Base-by-base conservation (phyloP, 2,797 vertebrate species). In the Dendrocincla tyrannina region DNA sequence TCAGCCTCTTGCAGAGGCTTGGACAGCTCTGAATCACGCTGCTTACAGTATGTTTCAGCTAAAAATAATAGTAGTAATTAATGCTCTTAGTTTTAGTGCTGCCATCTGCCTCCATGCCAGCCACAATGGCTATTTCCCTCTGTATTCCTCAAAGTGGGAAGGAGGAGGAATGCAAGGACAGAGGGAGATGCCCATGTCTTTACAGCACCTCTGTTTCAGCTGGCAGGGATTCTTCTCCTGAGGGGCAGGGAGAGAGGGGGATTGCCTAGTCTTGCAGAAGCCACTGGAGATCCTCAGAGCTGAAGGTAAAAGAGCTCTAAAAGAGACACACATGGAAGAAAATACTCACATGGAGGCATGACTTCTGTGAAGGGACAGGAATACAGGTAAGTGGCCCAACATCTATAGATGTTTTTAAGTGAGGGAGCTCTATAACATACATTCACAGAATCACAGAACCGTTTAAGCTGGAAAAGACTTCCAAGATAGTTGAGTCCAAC, bases 31-130 rank as follows among this genome's bases (percentile, higher is more conserved):
- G 94, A 96, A 94, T 94, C 91, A 53, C 7, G 44, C 91, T 78
- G 88, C 76, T 89, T 75, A 59, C 95, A 97, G 95, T 96, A 96
- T 94, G 96, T 62, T 93, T 90, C 90, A 72, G 37, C 91, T 97
- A 91, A 95, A 96, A 97, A 96, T 95, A 93, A 96, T 89, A 80
- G 84, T 83, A 64, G 91, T 93, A 96, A 97, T 96, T 96, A 96
- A 94, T 94, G 89, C 90, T 94, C 58, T 91, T 93, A 37, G 11
- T 64, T 88, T 81, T 79, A 88, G 55, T 85, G 28, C 47, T 89
- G 58, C 69, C 72, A 93, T 96, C 83, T 93, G 70, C 85, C 75
- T 93, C 55, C 12, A 56, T 80, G 84, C 17, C 76, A 78, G 33
- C 58, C 68, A 78, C 69, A n/a, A 44, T 58, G 67, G 18, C 49